These are phyloP conservation scores for Stegastes partitus DNA, from an alignment of 2,113 vertebrate genomes.

Conservation along the genomic window DNA sequence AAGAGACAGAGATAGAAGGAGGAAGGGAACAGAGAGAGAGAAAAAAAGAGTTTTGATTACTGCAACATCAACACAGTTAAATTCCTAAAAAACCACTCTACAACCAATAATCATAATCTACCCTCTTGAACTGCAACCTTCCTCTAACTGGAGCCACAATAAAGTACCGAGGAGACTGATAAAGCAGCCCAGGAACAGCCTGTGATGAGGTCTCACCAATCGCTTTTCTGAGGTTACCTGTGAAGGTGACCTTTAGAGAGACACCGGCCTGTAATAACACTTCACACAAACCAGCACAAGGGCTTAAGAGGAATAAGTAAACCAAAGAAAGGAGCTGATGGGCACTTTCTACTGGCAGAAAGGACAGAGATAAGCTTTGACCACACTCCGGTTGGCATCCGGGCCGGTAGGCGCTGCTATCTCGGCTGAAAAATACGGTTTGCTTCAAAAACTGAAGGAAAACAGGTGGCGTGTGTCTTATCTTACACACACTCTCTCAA, in stretches of 20 bases:
- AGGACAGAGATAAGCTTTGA: constrained; percentile 56
- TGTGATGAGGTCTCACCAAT: constrained; percentile 8
- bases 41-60: constrained; percentile 27
- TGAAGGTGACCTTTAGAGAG: constrained; percentile 20
- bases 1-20: constrained; percentile 29
- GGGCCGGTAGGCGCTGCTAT: constrained; percentile 40
- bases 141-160: not conserved
- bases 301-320: constrained; percentile 20
- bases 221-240: constrained; percentile 18
- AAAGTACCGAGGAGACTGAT: constrained; percentile 1
- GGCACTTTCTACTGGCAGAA: constrained; percentile 41
- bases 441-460: constrained; percentile 48
- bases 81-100: not conserved
- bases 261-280: constrained; percentile 36
- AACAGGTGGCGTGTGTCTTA: constrained; percentile 39
- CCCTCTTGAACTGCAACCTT: constrained; percentile 1
- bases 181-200: constrained; percentile 15
- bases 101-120: not conserved
- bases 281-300: constrained; percentile 28
- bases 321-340: constrained; percentile 42
- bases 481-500: constrained; percentile 23
- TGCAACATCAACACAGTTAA: not conserved
- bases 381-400: constrained; percentile 42
- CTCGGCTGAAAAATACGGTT: constrained; percentile 41
- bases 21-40: not conserved